Conservation (phyloP, 2,888 invertebrate genomes). For the Acholoe squamosa region DNA sequence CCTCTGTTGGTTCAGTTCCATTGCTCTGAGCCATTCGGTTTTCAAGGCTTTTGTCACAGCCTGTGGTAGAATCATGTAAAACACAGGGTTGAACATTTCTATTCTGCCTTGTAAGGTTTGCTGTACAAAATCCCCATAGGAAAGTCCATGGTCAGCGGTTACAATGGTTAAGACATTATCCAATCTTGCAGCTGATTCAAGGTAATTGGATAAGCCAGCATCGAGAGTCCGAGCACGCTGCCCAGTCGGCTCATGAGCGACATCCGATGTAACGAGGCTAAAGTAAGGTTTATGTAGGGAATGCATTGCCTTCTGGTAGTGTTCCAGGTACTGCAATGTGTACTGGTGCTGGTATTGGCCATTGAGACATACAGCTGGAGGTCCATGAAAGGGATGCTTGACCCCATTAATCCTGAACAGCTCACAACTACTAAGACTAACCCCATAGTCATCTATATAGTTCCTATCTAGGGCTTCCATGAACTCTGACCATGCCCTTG, state of each 20-base stretch:
- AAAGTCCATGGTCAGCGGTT: slow-evolving; percentile 19
- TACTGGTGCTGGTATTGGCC: slow-evolving; percentile 24
- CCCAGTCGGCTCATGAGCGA: slow-evolving; percentile 28
- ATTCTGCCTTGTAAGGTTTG: neutral
- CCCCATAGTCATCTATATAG: neutral
- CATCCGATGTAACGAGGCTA: neutral
- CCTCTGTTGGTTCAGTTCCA: neutral
- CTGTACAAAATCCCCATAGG: slow-evolving; percentile 31
- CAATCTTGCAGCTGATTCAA: neutral
- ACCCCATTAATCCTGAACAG: neutral
- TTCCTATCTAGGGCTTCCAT: neutral
- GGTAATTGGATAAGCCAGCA: neutral
- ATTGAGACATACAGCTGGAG: neutral
- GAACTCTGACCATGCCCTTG: neutral
- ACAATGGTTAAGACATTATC: neutral
- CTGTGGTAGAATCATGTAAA: neutral
- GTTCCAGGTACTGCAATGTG: neutral
- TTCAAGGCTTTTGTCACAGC: neutral
- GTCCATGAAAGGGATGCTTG: slow-evolving; percentile 13
- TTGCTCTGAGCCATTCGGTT: neutral
- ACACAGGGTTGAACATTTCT: slow-evolving; percentile 12
- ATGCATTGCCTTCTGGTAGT: neutral
- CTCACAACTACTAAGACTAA: neutral
- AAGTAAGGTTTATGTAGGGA: neutral
- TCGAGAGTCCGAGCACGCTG: neutral